Base-by-base conservation (phyloP, 2,888 invertebrate species). In the Luperina nickerlii region DNA sequence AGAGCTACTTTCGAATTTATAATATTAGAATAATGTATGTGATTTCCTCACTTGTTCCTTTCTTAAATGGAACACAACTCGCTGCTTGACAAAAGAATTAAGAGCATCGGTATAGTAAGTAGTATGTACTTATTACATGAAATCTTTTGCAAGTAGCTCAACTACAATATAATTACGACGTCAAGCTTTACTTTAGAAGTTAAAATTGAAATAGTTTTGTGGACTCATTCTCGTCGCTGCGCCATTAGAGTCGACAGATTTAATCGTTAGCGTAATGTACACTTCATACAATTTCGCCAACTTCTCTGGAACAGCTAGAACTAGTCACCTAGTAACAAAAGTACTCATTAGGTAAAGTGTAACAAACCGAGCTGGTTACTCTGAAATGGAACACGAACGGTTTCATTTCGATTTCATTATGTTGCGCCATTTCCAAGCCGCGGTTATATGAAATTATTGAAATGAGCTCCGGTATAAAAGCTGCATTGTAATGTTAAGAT, bases 401-500 rank as follows among this genome's bases (percentile, higher is more conserved):
- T 66, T 60, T 78, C 73, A 75, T 75, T 77, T 73, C 76, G 77
- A 87, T 76, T 79, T 76, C 79, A 78, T 80, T 86, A 78, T 74
- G 63, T 54, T 68, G 73, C 71, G 57, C 71, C 81, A 65, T 81
- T 82, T 74, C 57, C 74, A 83, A 60, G 74, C 70, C 81, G 78
- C 62, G 60, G 66, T 79, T 79, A 80, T 83, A 83, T 76, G 78
- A 81, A 81, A 86, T 75, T 79, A 83, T 87, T 88, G 62, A 74
- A 81, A 76, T 78, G 73, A 75, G 67, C 74, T 78, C 69, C 73
- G 4, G 27, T 72, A 76, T 76, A 78, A 76, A 87, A 81, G 72
- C 85, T 73, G 86, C 88, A 86, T 81, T 87, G 88, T 88, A 88
- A 79, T 83, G 54, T 73, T 45, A 77, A 76, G 60, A 67, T 70